Percentiles rank a stretch among this genome's conserved stretches.
Evolutionary conservation across 2,888 invertebrate species (phyloP).

Genomic region (Yponomeuta malinellus): DNA sequence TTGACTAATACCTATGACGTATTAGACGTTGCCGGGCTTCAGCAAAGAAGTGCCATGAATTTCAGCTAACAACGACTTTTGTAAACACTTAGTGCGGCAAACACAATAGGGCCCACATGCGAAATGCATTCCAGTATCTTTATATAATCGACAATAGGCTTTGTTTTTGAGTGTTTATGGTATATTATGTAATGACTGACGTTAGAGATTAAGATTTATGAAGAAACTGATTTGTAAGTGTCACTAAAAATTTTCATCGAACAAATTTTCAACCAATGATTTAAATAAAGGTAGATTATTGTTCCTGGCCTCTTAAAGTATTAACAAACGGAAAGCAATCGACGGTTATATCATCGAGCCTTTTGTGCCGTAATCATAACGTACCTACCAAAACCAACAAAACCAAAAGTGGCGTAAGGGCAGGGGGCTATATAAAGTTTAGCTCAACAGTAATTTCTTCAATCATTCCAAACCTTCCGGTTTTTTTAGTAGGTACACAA

Average conservation of each 20-base stretch:
- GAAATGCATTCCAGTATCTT: not conserved
- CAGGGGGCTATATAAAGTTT: not conserved
- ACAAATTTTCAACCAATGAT: no score
- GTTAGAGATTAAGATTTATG: not conserved
- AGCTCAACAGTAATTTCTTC: not conserved
- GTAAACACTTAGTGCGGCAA: not conserved
- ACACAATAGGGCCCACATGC: not conserved
- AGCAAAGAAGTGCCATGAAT: not conserved
- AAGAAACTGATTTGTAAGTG: no score
- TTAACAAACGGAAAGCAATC: no score
- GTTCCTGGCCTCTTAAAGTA: no score
- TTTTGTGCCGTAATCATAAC: not conserved
- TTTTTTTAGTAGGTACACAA: no score
- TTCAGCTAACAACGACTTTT: not conserved
- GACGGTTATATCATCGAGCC: not conserved
- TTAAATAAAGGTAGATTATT: no score
- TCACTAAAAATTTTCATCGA: no score
- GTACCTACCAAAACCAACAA: not conserved
- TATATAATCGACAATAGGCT: constrained; percentile 2
- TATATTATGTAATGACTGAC: not conserved
- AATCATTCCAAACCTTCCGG: not conserved
- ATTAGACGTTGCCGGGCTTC: not conserved
- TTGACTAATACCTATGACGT: not conserved
- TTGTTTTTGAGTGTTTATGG: not conserved
- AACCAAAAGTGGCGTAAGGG: not conserved